A percentile compares a stretch with the other conserved stretches of the same genome.
phyloP scores from a whole-genome alignment of 1,140 invertebrate genomes.

The Lasioglossum baleicum region DNA sequence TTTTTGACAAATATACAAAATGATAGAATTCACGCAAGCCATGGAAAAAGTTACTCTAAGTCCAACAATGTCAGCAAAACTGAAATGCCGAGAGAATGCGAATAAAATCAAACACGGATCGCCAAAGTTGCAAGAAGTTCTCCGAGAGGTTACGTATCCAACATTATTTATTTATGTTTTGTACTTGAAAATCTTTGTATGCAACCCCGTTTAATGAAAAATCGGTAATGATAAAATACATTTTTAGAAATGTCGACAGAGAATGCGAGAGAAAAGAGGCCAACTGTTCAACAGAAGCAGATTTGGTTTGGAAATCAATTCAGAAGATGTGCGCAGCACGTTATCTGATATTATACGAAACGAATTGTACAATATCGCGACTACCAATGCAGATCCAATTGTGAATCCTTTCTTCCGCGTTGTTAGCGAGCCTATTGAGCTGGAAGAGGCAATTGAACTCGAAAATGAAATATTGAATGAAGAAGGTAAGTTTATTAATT shows the following conservation, averaged over 20 bases:
- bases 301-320: conserved; percentile 43
- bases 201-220: neutral
- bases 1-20: neutral
- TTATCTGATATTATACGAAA: conserved; percentile 65
- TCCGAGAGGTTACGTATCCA: conserved; percentile 72
- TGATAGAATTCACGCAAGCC: conserved; percentile 8
- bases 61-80: conserved; percentile 59
- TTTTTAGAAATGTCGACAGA: conserved; percentile 72
- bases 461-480: conserved; percentile 62
- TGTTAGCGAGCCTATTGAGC: conserved; percentile 38
- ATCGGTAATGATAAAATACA: neutral
- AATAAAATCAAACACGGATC: conserved; percentile 74
- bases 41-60: conserved; percentile 64
- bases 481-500: conserved; percentile 57
- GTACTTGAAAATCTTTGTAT: neutral
- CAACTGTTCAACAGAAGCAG: conserved; percentile 69
- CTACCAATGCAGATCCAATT: conserved; percentile 41
- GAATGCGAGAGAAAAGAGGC: conserved; percentile 71
- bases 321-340: conserved; percentile 50
- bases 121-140: conserved; percentile 73
- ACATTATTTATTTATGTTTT: neutral
- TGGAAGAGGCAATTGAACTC: conserved; percentile 61
- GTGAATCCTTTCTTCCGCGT: conserved; percentile 22
- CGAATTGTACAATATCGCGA: conserved; percentile 63
- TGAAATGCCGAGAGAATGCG: conserved; percentile 65